A percentile compares a stretch with the other conserved stretches of the same genome.
These are phyloP conservation scores for Tetrapedia diversipes DNA, from an alignment of 2,888 invertebrate species.

Conservation along the genomic window DNA sequence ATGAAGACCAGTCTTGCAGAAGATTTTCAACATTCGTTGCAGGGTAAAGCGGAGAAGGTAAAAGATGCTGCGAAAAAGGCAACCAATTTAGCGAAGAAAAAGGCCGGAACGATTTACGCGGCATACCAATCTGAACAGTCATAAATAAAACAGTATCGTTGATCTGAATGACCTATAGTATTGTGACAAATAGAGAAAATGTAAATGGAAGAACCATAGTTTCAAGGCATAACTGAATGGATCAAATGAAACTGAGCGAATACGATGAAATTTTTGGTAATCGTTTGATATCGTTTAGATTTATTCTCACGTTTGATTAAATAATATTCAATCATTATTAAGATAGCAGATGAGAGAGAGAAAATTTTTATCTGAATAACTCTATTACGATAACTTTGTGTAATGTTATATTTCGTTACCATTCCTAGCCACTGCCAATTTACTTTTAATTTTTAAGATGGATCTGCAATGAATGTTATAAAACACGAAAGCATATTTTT, in stretches of 20 bases:
- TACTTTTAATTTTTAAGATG: constrained; percentile 28
- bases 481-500: constrained; percentile 1
- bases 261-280: not conserved
- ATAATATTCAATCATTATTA: not conserved
- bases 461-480: constrained; percentile 1
- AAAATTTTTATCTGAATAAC: constrained; percentile 14
- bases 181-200: constrained; percentile 3
- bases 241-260: not conserved
- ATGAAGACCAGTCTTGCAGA: constrained; percentile 76
- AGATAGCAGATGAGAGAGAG: not conserved
- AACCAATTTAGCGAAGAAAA: constrained; percentile 89
- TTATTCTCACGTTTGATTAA: not conserved
- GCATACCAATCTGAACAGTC: constrained; percentile 79
- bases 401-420: constrained; percentile 37
- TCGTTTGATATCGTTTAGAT: not conserved
- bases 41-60: constrained; percentile 85
- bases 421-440: constrained; percentile 64
- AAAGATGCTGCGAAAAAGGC: constrained; percentile 92
- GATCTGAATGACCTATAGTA: not conserved
- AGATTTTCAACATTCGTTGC: constrained; percentile 78
- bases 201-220: constrained; percentile 12
- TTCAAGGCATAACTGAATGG: not conserved
- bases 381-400: not conserved
- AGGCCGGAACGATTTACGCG: constrained; percentile 83
- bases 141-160: constrained; percentile 58